A percentile compares a stretch with the other conserved stretches of the same genome.
phyloP scores from a whole-genome alignment of 2,888 invertebrate species.

The Calameuta idolon region DNA sequence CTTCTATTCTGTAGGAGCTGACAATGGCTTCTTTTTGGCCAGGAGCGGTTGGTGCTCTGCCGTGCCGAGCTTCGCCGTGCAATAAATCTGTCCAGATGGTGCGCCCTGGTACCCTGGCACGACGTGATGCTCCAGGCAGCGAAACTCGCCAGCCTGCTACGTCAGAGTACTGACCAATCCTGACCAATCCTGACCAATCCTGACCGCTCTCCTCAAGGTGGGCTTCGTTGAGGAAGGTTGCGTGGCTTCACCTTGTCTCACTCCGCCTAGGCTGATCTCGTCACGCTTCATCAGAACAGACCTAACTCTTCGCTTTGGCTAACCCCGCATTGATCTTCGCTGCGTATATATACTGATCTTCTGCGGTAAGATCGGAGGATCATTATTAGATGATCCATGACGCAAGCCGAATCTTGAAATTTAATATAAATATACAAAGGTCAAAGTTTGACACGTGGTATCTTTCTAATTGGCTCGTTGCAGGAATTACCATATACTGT shows the following conservation, averaged over 20 bases:
- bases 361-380: neutral
- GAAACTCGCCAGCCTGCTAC: conserved; percentile 27
- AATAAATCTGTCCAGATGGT: conserved; percentile 46
- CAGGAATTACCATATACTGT: neutral
- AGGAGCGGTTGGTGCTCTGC: conserved; percentile 18
- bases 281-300: neutral
- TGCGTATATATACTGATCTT: neutral
- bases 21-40: conserved; percentile 47
- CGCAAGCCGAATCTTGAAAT: neutral
- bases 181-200: neutral
- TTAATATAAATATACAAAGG: neutral
- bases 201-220: conserved; percentile 28
- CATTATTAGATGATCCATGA: neutral
- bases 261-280: neutral
- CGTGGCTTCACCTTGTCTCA: conserved; percentile 12
- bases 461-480: neutral
- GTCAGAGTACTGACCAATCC: conserved; percentile 28
- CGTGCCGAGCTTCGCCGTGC: conserved; percentile 22
- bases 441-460: neutral
- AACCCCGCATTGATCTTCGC: neutral
- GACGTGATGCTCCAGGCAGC: conserved; percentile 22
- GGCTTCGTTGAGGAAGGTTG: conserved; percentile 29
- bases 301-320: neutral
- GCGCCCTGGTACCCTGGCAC: conserved; percentile 17
- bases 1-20: conserved; percentile 37